phyloP scores from a whole-genome alignment of 2,113 vertebrate species.

The Platichthys stellatus region DNA sequence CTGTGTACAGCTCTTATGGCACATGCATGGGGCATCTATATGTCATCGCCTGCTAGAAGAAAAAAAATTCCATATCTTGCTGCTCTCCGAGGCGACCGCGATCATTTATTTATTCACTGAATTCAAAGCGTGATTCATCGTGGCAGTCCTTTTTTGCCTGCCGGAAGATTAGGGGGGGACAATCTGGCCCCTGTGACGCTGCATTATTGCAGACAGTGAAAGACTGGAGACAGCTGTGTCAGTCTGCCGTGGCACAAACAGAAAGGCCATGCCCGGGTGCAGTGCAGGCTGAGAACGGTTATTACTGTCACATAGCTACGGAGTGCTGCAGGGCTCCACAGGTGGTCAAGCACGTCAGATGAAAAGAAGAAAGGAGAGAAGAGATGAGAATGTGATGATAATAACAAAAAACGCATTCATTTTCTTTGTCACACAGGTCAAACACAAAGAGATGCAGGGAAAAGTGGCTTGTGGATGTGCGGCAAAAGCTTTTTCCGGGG shows the following conservation, averaged over 20 bases:
- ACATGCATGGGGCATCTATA: constrained; percentile 19
- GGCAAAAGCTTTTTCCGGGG: not conserved
- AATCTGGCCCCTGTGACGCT: constrained; percentile 63
- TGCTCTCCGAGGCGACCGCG: not conserved
- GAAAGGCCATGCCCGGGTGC: constrained; percentile 52
- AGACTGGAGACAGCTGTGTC: constrained; percentile 74
- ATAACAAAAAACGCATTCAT: constrained; percentile 16
- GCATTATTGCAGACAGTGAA: constrained; percentile 68
- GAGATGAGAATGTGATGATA: not conserved
- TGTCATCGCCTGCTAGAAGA: constrained; percentile 27
- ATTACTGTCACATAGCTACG: constrained; percentile 47
- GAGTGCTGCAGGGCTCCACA: constrained; percentile 40
- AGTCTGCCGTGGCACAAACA: constrained; percentile 54
- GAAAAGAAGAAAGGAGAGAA: not conserved
- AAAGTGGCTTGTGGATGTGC: not conserved
- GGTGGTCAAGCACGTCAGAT: constrained; percentile 31
- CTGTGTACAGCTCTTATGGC: constrained; percentile 1
- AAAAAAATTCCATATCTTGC: constrained; percentile 18
- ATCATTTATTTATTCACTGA: constrained; percentile 62
- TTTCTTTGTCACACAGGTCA: constrained; percentile 13
- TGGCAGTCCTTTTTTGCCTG: constrained; percentile 41
- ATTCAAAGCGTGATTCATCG: constrained; percentile 48
- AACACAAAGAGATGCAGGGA: not conserved
- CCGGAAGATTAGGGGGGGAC: constrained; percentile 65
- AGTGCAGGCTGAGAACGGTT: constrained; percentile 38